Conservation (phyloP, 2,888 invertebrate species). For the Ceraclea dissimilis region DNA sequence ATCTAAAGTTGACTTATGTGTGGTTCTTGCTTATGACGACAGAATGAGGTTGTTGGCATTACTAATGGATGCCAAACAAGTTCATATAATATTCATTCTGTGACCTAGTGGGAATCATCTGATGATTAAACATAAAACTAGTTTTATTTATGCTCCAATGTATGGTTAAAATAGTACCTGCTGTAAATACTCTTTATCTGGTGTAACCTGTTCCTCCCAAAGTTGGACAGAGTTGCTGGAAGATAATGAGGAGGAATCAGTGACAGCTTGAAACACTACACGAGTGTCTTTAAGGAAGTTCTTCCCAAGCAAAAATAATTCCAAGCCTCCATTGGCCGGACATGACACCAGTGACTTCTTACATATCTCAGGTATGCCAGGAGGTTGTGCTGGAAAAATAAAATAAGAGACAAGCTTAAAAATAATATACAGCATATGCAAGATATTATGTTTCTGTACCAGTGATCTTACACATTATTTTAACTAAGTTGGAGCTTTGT, state of each 20-base stretch:
- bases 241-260: conserved; percentile 27
- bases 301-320: conserved; percentile 83
- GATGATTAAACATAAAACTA: no score
- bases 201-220: conserved; percentile 78
- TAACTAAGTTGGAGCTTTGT: no score
- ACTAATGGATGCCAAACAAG: no score
- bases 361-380: conserved; percentile 86
- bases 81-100: no score
- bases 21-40: no score
- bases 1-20: no score
- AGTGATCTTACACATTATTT: not conserved
- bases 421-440: not conserved
- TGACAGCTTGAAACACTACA: conserved; percentile 62
- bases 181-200: conserved; percentile 84
- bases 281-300: conserved; percentile 87
- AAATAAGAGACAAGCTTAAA: no score
- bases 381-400: conserved; percentile 67
- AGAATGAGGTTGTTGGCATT: no score
- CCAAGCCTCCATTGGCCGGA: conserved; percentile 71
- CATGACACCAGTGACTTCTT: conserved; percentile 79
- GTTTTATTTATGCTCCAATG: no score
- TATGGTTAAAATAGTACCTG: conserved; percentile 51
- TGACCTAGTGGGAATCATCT: no score
- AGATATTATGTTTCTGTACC: not conserved
- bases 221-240: conserved; percentile 3